These are phyloP conservation scores for Balaenoptera acutorostrata DNA, from an alignment of 2,113 vertebrate genomes.

Conservation along the genomic window DNA sequence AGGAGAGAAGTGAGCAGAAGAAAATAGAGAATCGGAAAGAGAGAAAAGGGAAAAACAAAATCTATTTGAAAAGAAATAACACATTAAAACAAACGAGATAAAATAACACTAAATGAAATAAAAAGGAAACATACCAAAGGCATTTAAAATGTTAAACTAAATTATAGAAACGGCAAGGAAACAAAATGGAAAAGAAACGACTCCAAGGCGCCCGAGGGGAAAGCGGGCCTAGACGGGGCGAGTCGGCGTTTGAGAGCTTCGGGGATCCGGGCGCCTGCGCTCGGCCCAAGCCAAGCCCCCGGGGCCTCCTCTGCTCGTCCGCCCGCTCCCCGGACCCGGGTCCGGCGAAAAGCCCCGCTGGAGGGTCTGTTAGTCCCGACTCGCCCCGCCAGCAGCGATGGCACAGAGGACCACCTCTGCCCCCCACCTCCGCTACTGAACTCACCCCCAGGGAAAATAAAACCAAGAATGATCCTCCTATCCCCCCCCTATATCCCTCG, in stretches of 20 bases:
- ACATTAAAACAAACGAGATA: neutral
- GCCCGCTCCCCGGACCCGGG: neutral
- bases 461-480: accelerated
- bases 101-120: neutral
- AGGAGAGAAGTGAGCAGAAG: neutral
- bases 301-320: neutral
- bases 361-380: neutral
- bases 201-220: neutral
- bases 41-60: neutral
- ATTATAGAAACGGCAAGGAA: neutral
- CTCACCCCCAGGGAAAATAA: accelerated
- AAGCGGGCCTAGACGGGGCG: neutral
- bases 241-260: neutral
- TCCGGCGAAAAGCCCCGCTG: constrained; percentile 29
- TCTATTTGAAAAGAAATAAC: neutral
- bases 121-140: neutral
- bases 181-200: neutral
- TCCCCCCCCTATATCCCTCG: too few relatives aligned
- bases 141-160: neutral
- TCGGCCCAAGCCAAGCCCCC: neutral
- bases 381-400: neutral
- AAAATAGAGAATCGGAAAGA: neutral
- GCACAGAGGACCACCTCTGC: neutral
- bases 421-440: accelerated
- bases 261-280: neutral